phyloP scores from a whole-genome alignment of 2,888 invertebrate genomes.

The Platycnemis pennipes region DNA sequence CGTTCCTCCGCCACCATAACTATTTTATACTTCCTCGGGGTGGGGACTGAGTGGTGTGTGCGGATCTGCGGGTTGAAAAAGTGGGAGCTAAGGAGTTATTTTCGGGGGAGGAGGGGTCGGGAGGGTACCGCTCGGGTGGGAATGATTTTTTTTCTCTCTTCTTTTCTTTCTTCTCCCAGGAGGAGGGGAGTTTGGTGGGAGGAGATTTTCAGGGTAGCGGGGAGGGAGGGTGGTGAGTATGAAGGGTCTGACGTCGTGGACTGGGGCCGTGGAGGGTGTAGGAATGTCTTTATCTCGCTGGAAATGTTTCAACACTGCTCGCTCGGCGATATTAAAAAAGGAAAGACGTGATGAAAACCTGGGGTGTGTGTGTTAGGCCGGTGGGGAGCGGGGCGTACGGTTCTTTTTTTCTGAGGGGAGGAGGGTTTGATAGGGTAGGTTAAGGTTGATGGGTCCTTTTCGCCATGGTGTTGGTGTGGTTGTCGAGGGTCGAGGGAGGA shows the following conservation, averaged over 20 bases:
- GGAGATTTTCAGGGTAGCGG: neutral
- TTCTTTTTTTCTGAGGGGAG: neutral
- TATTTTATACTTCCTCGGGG: slow-evolving; percentile 69
- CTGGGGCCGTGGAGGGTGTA: neutral
- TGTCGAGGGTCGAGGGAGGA: neutral
- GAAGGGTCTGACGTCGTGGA: neutral
- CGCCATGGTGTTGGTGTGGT: neutral
- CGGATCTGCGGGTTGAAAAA: slow-evolving; percentile 16
- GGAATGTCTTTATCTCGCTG: slow-evolving; percentile 67
- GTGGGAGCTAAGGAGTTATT: neutral
- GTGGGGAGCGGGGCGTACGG: neutral
- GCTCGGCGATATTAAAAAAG: slow-evolving; percentile 59
- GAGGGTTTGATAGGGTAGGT: neutral
- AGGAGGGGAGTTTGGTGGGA: neutral
- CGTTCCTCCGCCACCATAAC: slow-evolving; percentile 68
- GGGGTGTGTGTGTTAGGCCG: neutral
- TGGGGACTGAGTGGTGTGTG: slow-evolving; percentile 48
- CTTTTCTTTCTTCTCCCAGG: neutral
- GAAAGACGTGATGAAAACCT: neutral
- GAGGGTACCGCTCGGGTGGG: neutral
- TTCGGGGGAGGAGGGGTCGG: neutral
- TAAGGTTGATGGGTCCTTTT: neutral
- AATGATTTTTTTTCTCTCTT: neutral
- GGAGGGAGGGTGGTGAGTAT: neutral
- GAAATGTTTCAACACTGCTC: slow-evolving; percentile 66